Evolutionary conservation across 2,797 vertebrate species (phyloP).

Genomic region (Dermochelys coriacea): DNA sequence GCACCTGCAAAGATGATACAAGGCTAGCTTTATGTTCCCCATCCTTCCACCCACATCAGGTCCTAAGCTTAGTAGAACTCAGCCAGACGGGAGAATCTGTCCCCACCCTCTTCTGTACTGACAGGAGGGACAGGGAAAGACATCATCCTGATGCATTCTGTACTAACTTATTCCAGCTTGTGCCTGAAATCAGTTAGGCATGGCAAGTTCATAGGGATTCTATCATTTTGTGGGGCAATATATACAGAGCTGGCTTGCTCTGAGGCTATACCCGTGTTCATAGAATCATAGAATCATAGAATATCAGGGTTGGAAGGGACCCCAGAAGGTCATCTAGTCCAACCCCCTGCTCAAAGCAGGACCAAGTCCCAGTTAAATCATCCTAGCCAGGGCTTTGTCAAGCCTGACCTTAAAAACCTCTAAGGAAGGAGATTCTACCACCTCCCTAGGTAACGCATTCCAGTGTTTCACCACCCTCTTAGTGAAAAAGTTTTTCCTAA

Average conservation of each 20-base stretch:
- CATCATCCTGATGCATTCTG: accelerated
- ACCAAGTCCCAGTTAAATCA: too few relatives aligned
- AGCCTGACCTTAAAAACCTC: too few relatives aligned
- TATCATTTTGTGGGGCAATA: background rate
- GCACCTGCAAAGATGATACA: background rate
- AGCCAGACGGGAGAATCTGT: background rate
- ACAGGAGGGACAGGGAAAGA: accelerated
- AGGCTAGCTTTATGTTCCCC: background rate
- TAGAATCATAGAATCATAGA: too few relatives aligned
- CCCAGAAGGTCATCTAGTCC: too few relatives aligned
- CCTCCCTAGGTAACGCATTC: too few relatives aligned
- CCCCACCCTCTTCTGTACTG: background rate
- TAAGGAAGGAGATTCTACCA: too few relatives aligned
- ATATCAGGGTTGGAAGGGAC: too few relatives aligned
- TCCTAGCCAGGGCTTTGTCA: too few relatives aligned
- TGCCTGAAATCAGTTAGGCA: background rate
- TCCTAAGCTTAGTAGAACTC: background rate
- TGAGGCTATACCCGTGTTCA: background rate
- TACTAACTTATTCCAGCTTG: constrained; percentile 7
- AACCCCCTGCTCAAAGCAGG: too few relatives aligned
- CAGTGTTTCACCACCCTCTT: too few relatives aligned
- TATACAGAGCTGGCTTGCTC: constrained; percentile 24
- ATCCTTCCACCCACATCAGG: background rate
- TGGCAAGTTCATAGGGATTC: accelerated
- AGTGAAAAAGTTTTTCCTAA: too few relatives aligned